Evolutionary conservation across 2,888 invertebrate species (phyloP).

Genomic region (Eretmocerus hayati): DNA sequence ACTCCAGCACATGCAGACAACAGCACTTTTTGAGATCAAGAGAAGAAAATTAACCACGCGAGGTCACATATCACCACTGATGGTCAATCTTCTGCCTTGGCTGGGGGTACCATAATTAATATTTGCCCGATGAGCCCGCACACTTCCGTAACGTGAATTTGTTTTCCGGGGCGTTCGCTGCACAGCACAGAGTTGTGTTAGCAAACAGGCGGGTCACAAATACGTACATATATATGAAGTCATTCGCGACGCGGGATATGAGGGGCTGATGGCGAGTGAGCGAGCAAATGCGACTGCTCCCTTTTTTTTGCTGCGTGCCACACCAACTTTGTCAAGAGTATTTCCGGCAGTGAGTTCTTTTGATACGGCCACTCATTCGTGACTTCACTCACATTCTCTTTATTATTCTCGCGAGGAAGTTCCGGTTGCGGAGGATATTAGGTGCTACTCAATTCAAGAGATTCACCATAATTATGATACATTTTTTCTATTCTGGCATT

Average conservation of each 20-base stretch:
- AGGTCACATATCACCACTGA: slow-evolving; percentile 38
- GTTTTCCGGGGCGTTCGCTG: neutral
- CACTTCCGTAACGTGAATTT: neutral
- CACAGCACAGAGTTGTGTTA: neutral
- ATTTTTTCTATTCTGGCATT: too few relatives aligned
- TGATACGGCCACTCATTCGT: neutral
- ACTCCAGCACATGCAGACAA: too few relatives aligned
- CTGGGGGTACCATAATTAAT: slow-evolving; percentile 32
- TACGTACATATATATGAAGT: too few relatives aligned
- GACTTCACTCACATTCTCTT: slow-evolving; percentile 7
- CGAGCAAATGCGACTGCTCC: neutral
- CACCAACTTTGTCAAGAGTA: slow-evolving; percentile 10
- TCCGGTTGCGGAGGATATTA: too few relatives aligned
- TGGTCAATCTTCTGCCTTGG: slow-evolving; percentile 37
- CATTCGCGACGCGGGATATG: too few relatives aligned
- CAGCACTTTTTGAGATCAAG: too few relatives aligned
- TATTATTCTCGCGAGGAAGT: too few relatives aligned
- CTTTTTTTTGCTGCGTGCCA: slow-evolving; percentile 4
- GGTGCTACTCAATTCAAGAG: too few relatives aligned
- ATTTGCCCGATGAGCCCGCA: slow-evolving; percentile 17
- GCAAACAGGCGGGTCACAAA: too few relatives aligned
- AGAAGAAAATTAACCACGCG: neutral
- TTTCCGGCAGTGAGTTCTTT: slow-evolving; percentile 13
- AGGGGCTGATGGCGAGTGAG: neutral
- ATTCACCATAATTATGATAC: too few relatives aligned